A percentile compares a stretch with the other conserved stretches of the same genome.
These are phyloP conservation scores for Drosophila subquinaria DNA, from an alignment of 2,888 invertebrate species.

Conservation along the genomic window DNA sequence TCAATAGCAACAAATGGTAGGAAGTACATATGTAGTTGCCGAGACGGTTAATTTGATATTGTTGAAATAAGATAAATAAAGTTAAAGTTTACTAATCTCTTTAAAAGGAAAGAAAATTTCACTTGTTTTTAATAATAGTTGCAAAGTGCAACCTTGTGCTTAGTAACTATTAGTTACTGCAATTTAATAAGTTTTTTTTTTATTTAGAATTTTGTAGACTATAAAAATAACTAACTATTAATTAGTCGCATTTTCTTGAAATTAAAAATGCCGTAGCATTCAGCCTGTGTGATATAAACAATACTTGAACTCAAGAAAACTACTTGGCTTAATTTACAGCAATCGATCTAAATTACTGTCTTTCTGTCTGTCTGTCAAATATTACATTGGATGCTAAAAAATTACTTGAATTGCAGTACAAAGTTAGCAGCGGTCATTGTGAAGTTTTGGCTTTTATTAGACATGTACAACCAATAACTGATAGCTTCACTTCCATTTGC, in stretches of 20 bases:
- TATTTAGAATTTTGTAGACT: no score
- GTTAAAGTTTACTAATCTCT: background rate
- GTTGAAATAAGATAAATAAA: constrained; percentile 2
- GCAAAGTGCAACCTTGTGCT: background rate
- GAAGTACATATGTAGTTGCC: constrained; percentile 19
- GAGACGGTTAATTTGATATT: constrained; percentile 44
- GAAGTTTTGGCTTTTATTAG: constrained; percentile 60
- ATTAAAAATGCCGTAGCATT: no score
- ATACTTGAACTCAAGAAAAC: background rate
- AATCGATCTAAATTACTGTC: constrained; percentile 26
- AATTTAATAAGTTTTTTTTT: no score
- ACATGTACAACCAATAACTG: constrained; percentile 61
- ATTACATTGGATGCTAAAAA: constrained; percentile 18
- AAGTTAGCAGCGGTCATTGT: constrained; percentile 30
- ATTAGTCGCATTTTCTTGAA: no score
- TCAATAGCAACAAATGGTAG: constrained; percentile 7
- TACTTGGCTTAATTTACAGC: constrained; percentile 2
- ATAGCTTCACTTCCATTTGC: constrained; percentile 65
- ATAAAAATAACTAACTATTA: no score
- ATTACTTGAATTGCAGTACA: constrained; percentile 10
- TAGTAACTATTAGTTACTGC: background rate
- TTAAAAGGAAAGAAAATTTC: background rate
- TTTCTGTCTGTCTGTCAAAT: constrained; percentile 22
- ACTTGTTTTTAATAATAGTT: background rate
- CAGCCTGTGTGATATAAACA: no score